Evolutionary conservation across 2,888 invertebrate genomes (phyloP).

Genomic region (Alitta virens): DNA sequence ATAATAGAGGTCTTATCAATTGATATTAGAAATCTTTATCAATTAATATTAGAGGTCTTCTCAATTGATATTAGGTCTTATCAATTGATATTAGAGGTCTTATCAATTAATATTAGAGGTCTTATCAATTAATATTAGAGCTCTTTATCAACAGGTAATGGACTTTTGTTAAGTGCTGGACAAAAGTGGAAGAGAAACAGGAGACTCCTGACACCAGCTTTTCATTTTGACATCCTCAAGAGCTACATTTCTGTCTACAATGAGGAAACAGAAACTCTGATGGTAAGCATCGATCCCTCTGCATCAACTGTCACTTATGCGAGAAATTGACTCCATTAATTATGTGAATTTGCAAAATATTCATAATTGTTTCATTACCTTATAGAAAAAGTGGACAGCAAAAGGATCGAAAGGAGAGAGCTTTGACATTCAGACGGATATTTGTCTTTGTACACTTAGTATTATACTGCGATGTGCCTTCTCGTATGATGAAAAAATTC

Average conservation of each 20-base stretch:
- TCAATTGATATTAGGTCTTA: not conserved
- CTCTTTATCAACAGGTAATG: slow-evolving; percentile 12
- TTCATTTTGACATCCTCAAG: slow-evolving; percentile 23
- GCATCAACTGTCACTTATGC: too few species aligned
- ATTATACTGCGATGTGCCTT: slow-evolving; percentile 14
- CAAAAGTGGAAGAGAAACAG: slow-evolving; percentile 21
- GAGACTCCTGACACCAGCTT: slow-evolving; percentile 19
- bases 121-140: not conserved
- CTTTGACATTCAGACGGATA: not conserved
- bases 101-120: too few species aligned
- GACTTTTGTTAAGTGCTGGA: slow-evolving; percentile 16
- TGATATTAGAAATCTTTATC: too few species aligned
- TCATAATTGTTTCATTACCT: too few species aligned
- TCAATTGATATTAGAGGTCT: too few species aligned
- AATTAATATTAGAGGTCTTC: too few species aligned
- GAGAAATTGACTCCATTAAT: too few species aligned
- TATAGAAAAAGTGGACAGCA: too few species aligned
- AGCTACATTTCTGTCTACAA: slow-evolving; percentile 19
- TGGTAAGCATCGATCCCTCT: slow-evolving; percentile 6
- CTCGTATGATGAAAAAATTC: slow-evolving; percentile 3
- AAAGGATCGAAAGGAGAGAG: too few species aligned
- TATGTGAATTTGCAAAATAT: too few species aligned
- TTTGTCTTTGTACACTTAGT: slow-evolving; percentile 6
- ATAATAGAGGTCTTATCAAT: too few species aligned
- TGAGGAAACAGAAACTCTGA: slow-evolving; percentile 12